Evolutionary conservation across 2,888 invertebrate genomes (phyloP), one percentile per base, ranked within the genome.

Genomic region (Hirtodrosophila alboralis): DNA sequence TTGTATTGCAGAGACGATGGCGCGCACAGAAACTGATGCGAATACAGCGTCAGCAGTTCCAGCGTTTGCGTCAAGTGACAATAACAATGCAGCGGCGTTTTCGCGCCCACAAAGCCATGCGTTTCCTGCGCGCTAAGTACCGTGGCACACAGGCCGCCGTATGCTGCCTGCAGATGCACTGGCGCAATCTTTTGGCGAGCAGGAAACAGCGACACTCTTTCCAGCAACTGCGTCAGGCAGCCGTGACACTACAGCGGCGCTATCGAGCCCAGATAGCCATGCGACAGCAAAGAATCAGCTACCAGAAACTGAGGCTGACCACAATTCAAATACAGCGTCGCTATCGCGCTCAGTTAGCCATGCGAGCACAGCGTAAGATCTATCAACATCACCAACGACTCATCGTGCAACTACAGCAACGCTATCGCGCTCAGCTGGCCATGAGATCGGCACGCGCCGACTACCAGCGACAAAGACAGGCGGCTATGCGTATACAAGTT

Each of bases 111-210:
- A 79, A 79, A 21, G 21, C 56, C 1, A 90, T 89, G 90, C 79
- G 85, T 3, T 77, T 77, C 3, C 81, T 88, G 43, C 79, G 87
- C 2, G 89, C 89, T 6, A 84, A 87, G 34, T 89, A 87, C 51
- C 69, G 60, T 0, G 87, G 87, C 0, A 87, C 69, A 1, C 72
- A 54, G n/a, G 52, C 75, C 16, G 88, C 91, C 6, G 72, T 81
- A 3, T 64, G 74, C 13, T 79, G 68, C 1, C 77, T 92, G 43
- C 92, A 92, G 63, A 80, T 70, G 52, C 78, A 85, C 30, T 91
- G 88, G 75, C 89, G 91, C 47, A 87, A 63, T 2, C 71, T 81
- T 59, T 40, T 87, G 6, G 36, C 59, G 0, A 62, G 59, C 47
- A 85, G 75, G 37, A 60, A 37, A 2, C 43, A 75, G 5, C 74